Evolutionary conservation across 2,888 invertebrate species (phyloP), one percentile per base, ranked within the genome.

Genomic region (Hesperia comma): DNA sequence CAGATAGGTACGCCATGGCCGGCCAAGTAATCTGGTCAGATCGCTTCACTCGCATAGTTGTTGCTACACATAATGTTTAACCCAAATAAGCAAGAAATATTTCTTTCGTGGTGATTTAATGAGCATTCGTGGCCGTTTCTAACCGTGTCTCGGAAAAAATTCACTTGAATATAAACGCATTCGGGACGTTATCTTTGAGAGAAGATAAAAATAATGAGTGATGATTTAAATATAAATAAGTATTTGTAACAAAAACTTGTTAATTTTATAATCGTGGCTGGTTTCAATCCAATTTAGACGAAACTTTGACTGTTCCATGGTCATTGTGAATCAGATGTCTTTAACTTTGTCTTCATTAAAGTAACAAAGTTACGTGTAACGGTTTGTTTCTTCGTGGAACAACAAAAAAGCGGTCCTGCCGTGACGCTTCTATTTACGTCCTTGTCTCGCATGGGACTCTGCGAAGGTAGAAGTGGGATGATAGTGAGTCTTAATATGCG

Each of bases 1-100:
- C 88, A 92, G 91, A 91, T 77, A 75, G 77, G 75, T 91, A 92
- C 91, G 90, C 91, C 90, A 90, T 87, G 91, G 92, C 84, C 92
- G 82, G 81, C 81, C 80, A 80, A 87, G 86, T 83, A 86, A 92
- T 92, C 91, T 92, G 88, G 90, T 83, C 88, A 85, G 89, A 86
- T 89, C 86, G 88, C 88, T 83, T 88, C 85, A 84, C 83, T 85
- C 82, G 83, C 87, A 88, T 88, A 86, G 79, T 83, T 85, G 79
- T 83, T 84, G 82, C 84, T 84, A 87, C 85, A 85, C 81, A 85
- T 88, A 84, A 90, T 88, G 84, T 86, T 87, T 90, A 90, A 90
- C 91, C 91, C 86, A 90, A 90, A 92, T 92, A 89, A 85, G 86
- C 83, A 85, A 85, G 83, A 84, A 86, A 88, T 90, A 85, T 80